Conservation (phyloP, 1,140 invertebrate species). For the Drosophila sulfurigaster region DNA sequence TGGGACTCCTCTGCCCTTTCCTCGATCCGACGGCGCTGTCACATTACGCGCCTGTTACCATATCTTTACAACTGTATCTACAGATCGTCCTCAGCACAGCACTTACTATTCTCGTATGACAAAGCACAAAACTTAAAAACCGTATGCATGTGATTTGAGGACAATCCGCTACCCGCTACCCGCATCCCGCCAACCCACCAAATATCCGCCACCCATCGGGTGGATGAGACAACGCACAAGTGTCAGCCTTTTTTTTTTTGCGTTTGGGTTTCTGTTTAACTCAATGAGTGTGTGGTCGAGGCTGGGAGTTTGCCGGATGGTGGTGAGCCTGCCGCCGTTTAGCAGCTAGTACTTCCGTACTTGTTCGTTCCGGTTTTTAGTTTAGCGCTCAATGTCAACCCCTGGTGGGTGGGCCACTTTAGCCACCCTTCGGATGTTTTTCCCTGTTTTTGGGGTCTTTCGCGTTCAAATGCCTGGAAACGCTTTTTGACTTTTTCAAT, state of each 20-base stretch:
- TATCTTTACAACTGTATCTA: conserved; percentile 83
- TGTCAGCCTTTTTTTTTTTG: conserved; percentile 50
- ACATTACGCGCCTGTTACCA: conserved; percentile 80
- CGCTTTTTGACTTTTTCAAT: conserved; percentile 81
- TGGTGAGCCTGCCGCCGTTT: conserved; percentile 50
- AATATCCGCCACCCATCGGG: neutral
- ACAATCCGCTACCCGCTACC: conserved; percentile 5
- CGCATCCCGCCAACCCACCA: neutral
- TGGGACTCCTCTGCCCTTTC: neutral
- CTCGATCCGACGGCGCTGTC: conserved; percentile 59
- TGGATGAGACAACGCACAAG: conserved; percentile 52
- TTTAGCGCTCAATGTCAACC: conserved; percentile 51
- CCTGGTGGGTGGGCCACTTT: conserved; percentile 54
- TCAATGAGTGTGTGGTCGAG: conserved; percentile 6
- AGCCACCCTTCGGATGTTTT: conserved; percentile 33
- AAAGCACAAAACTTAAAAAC: conserved; percentile 82
- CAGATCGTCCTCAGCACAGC: conserved; percentile 75
- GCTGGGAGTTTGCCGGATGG: conserved; percentile 26
- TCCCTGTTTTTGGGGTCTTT: conserved; percentile 16
- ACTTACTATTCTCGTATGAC: conserved; percentile 67
- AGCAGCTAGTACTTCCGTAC: conserved; percentile 57
- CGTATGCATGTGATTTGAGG: conserved; percentile 81
- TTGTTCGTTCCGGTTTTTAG: conserved; percentile 67
- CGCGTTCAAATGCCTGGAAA: conserved; percentile 32
- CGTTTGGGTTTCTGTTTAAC: neutral